Evolutionary conservation across 2,113 vertebrate species (phyloP).

Genomic region (Hyaena hyaena): DNA sequence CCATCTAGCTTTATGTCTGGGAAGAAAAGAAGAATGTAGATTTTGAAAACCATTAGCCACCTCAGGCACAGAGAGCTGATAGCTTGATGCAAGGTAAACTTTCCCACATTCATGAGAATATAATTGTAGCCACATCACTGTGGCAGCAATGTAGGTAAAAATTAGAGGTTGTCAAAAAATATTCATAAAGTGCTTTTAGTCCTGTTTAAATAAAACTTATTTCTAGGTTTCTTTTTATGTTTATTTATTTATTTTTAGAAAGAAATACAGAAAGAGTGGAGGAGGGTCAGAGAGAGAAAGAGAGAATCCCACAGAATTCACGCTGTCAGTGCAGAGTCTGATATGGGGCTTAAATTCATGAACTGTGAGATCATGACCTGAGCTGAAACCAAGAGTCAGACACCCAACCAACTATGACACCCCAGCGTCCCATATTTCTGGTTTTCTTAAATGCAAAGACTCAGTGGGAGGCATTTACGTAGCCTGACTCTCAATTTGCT

Average conservation of each 20-base stretch:
- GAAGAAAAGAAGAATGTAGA: neutral
- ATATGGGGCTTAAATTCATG: too few species aligned
- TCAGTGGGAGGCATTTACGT: neutral
- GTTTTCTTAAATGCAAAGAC: neutral
- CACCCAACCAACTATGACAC: too few species aligned
- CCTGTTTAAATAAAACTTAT: neutral
- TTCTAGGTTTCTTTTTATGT: neutral
- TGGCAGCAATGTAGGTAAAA: neutral
- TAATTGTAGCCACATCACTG: neutral
- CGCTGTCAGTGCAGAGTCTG: too few species aligned
- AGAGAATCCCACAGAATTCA: too few species aligned
- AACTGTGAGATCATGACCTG: too few species aligned
- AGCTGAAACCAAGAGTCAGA: too few species aligned
- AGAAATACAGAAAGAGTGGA: too few species aligned
- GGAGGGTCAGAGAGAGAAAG: too few species aligned
- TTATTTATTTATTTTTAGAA: too few species aligned
- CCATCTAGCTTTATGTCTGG: too few species aligned
- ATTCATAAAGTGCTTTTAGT: neutral
- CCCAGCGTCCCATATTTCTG: neutral
- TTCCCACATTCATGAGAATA: neutral
- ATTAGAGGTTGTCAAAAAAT: neutral
- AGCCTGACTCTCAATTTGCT: neutral
- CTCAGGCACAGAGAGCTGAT: neutral
- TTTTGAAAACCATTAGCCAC: neutral
- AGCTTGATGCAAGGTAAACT: neutral